Evolutionary conservation across 2,113 vertebrate genomes (phyloP), one percentile per base, ranked within the genome.

Genomic region (Herpailurus yagouaroundi): DNA sequence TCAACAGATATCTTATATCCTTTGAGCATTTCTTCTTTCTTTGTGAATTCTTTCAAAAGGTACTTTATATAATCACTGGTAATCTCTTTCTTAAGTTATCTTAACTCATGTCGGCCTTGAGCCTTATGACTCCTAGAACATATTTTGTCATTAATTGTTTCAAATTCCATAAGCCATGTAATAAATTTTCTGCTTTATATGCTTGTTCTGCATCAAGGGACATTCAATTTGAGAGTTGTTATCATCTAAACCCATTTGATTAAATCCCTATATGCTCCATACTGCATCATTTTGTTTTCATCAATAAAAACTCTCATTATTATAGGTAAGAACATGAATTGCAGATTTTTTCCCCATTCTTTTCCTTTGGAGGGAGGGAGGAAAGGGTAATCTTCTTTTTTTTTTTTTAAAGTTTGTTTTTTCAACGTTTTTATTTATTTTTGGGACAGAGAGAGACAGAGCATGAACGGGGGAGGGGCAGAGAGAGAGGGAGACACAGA

Each of bases 1-100:
- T 91, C 29, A 86, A 79, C 27, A 81, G 8, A 36, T 21, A 95
- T 31, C 25, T 38, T 14, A 68, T 14, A 84, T 33, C 6, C 29
- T 73, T 74, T 55, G 38, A 52, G 23, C 5, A 76, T 94, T 87
- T 97, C 27, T 82, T 82, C 4, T 79, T 33, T 91, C 29, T 38
- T 73, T 94, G 25, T 45, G 76, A 89, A 41, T 50, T 90, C 77
- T 69, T 91, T 80, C 4, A 55, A 97, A 95, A 76, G 33, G 21
- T 77, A 36, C 11, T 36, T 64, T 92, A 57, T 76, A 48, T 18
- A 97, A 77, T 94, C 52, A 91, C 23, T 68, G 41, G 3, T n/a
- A 31, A 96, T 64, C 33, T 45, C 36, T 77, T 68, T 16, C 48
- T 64, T 81, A 95, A 69, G 63, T 88, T n/a, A 52, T 48, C 16